Percentiles rank a stretch among this genome's conserved stretches.
phyloP scores from a whole-genome alignment of 2,113 vertebrate species.

The Furnarius figulus region DNA sequence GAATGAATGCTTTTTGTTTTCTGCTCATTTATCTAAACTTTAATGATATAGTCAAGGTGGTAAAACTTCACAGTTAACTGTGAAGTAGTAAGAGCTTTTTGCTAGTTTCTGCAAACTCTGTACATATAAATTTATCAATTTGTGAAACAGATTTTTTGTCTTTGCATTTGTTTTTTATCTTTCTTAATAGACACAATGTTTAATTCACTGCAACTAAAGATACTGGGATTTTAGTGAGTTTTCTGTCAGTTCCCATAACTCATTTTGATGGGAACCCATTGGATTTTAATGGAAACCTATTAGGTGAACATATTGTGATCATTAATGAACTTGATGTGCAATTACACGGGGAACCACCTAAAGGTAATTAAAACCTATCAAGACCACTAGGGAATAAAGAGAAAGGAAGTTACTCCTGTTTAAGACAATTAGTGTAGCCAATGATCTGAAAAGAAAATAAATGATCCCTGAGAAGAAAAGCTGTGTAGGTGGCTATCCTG shows the following conservation, averaged over 20 bases:
- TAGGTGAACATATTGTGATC: conserved; percentile 78
- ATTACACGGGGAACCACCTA: conserved; percentile 67
- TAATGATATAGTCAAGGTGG: background rate
- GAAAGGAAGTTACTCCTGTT: conserved; percentile 77
- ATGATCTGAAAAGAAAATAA: conserved; percentile 74
- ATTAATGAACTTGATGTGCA: conserved; percentile 75
- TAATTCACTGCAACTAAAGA: conserved; percentile 71
- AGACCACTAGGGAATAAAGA: conserved; percentile 72
- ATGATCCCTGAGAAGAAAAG: conserved; percentile 70
- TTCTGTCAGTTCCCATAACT: conserved; percentile 67
- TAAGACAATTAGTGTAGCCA: conserved; percentile 78
- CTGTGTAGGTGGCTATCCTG: conserved; percentile 59
- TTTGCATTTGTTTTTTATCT: conserved; percentile 11
- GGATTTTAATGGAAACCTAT: conserved; percentile 80
- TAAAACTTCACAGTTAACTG: background rate
- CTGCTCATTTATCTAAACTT: background rate
- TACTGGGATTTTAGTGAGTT: conserved; percentile 62
- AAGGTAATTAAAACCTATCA: conserved; percentile 78
- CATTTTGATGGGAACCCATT: conserved; percentile 77
- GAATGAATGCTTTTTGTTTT: background rate
- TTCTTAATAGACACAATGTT: conserved; percentile 54
- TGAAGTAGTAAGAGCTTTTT: background rate
- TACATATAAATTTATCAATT: background rate
- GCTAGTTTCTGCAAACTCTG: background rate
- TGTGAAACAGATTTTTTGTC: background rate